Conservation (phyloP, 1,140 invertebrate species). For the Euschistus heros region DNA sequence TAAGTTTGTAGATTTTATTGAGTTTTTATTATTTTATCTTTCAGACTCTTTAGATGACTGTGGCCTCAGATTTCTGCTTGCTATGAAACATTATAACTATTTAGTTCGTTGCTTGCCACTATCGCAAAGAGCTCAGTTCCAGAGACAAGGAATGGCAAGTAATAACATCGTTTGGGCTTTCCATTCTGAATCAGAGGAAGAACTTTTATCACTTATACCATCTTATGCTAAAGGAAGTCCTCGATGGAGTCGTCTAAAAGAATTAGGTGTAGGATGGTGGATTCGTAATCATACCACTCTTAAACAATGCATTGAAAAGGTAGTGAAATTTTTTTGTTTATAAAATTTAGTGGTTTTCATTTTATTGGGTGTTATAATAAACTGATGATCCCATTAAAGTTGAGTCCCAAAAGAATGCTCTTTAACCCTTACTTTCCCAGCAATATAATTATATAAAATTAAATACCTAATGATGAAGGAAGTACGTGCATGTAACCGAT, state of each 20-base stretch:
- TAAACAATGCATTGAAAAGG: conserved; percentile 78
- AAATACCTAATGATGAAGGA: too few species aligned
- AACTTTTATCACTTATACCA: conserved; percentile 82
- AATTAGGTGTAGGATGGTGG: conserved; percentile 93
- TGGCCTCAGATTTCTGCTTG: conserved; percentile 87
- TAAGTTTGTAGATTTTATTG: not conserved
- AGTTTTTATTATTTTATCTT: conserved; percentile 13
- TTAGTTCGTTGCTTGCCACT: conserved; percentile 82
- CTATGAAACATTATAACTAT: conserved; percentile 97
- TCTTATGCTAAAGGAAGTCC: conserved; percentile 71
- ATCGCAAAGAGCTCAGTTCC: conserved; percentile 72
- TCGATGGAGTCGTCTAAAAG: conserved; percentile 84
- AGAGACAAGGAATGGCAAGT: conserved; percentile 79
- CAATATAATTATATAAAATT: too few species aligned
- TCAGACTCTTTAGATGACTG: conserved; percentile 91
- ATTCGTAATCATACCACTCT: conserved; percentile 75
- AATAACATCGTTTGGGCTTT: conserved; percentile 98
- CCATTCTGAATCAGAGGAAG: conserved; percentile 96
- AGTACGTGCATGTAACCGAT: too few species aligned
- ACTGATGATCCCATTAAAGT: too few species aligned
- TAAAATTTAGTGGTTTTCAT: too few species aligned
- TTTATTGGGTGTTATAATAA: too few species aligned
- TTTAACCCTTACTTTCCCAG: too few species aligned
- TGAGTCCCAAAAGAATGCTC: too few species aligned
- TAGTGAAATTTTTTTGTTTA: too few species aligned